Base-by-base conservation (phyloP, 2,113 vertebrate species). In the Lepidothrix coronata region DNA sequence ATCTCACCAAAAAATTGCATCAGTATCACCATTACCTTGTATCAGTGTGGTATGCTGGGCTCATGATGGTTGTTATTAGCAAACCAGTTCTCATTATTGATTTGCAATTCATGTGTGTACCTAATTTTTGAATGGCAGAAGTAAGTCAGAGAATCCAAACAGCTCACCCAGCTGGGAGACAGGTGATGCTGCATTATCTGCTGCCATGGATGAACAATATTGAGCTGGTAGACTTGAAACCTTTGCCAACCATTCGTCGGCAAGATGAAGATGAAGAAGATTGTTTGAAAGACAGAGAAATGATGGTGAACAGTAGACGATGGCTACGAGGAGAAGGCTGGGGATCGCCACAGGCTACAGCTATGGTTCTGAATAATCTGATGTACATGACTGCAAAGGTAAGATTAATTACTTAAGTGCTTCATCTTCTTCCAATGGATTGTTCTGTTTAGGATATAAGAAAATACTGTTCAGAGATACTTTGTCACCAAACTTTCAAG, bases 381-480 rank as follows among this genome's bases (percentile, higher is more conserved):
- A 99, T 99, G 99, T 99, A 99, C 95, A 99, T 99, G 98, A 99
- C 99, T 8, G 99, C 99, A 33, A 99, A 99, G 99, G 99, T 99
- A 97, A 97, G 57, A 84, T 59, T 33, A 33, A 23, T 31, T 49
- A 65, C 28, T 62, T 17, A 5, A 2, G 3, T 61, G 21, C n/a
- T 73, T 24, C 4, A 0, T 49, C 16, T 88, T 85, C 6, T 48
- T 87, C 62, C 10, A 39, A 18, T 63, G 17, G 20, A 49, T 62
- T 92, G 18, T 41, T 88, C 17, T 41, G 17, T 80, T 88, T 72
- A 67, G 30, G 8, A 20, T 49, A 19, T 2, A 1, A 58, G 39
- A 52, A 77, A 75, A 31, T 67, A 15, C 9, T 77, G 2, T 55
- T 82, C 31, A 62, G 73, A 72, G 41, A 30, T 67, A 43, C 30